phyloP scores from a whole-genome alignment of 2,888 invertebrate genomes.

The Melinaea menophilus region DNA sequence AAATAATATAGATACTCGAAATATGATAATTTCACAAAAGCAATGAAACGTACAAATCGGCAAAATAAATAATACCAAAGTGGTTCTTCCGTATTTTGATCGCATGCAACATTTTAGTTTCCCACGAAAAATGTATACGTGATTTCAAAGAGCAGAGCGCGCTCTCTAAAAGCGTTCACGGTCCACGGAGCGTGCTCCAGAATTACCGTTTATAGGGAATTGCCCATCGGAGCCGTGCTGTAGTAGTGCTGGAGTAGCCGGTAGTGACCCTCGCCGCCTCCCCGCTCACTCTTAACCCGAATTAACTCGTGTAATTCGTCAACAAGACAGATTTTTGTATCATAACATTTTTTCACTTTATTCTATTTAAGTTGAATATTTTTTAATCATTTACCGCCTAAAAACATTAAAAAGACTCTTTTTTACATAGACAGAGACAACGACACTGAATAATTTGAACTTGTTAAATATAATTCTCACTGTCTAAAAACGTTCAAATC shows the following conservation, averaged over 20 bases:
- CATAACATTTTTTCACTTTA: not conserved
- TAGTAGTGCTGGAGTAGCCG: too few species aligned
- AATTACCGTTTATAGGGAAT: slow-evolving; percentile 37
- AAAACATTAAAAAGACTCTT: not conserved
- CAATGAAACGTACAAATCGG: not conserved
- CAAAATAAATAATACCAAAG: slow-evolving; percentile 4
- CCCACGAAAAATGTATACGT: slow-evolving; percentile 24
- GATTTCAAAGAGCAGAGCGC: slow-evolving; percentile 27
- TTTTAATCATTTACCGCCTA: not conserved
- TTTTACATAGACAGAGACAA: not conserved
- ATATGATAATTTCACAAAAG: not conserved
- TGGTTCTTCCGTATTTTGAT: slow-evolving; percentile 15
- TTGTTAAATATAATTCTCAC: too few species aligned
- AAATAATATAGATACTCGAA: not conserved
- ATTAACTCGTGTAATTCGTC: slow-evolving; percentile 27
- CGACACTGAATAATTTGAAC: too few species aligned
- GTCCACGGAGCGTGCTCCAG: slow-evolving; percentile 31
- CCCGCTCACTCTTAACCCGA: slow-evolving; percentile 30
- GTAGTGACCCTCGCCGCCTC: slow-evolving; percentile 32
- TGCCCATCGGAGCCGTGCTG: slow-evolving; percentile 30
- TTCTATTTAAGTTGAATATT: not conserved
- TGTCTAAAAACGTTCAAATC: too few species aligned
- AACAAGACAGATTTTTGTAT: slow-evolving; percentile 23
- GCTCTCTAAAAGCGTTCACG: slow-evolving; percentile 30
- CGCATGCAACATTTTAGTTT: slow-evolving; percentile 16